Percentiles rank a stretch among this genome's conserved stretches.
Conservation (phyloP, 2,113 vertebrate genomes). For the Zingel zingel region DNA sequence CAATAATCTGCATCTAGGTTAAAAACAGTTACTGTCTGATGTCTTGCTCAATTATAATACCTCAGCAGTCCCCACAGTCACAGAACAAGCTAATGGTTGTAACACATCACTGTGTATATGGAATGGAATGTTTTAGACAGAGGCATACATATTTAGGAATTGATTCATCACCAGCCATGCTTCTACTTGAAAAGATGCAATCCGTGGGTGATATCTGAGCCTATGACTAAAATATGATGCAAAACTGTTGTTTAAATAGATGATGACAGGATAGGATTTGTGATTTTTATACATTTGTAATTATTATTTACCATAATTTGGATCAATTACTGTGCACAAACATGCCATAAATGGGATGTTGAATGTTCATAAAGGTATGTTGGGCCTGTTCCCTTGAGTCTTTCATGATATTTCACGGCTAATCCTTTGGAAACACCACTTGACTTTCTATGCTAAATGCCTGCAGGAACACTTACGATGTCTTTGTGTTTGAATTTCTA, state of each 20-base stretch:
- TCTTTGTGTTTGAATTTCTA: slow-evolving; percentile 44
- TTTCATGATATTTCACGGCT: slow-evolving; percentile 47
- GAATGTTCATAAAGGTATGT: slow-evolving; percentile 43
- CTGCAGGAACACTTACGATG: slow-evolving; percentile 44
- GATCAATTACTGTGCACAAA: slow-evolving; percentile 37
- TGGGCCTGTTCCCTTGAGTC: slow-evolving; percentile 18
- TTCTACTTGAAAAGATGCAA: slow-evolving; percentile 13
- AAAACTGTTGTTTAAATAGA: slow-evolving; percentile 2
- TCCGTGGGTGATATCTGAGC: slow-evolving; percentile 6
- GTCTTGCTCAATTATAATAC: slow-evolving; percentile 9
- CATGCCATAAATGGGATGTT: slow-evolving; percentile 28
- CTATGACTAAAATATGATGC: slow-evolving; percentile 23
- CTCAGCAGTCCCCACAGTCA: slow-evolving; percentile 1
- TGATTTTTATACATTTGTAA: neutral
- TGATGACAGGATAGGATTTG: slow-evolving; percentile 15
- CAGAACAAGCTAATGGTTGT: neutral
- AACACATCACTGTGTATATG: slow-evolving; percentile 4
- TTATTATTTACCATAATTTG: slow-evolving; percentile 24
- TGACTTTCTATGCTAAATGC: slow-evolving; percentile 19
- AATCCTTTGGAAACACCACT: slow-evolving; percentile 53
- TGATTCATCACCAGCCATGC: slow-evolving; percentile 18
- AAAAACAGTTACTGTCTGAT: slow-evolving; percentile 20
- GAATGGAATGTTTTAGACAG: slow-evolving; percentile 1
- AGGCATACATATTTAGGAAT: neutral
- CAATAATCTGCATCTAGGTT: neutral